These are phyloP conservation scores for Drosophila helvetica DNA, from an alignment of 2,888 invertebrate genomes.

Conservation along the genomic window DNA sequence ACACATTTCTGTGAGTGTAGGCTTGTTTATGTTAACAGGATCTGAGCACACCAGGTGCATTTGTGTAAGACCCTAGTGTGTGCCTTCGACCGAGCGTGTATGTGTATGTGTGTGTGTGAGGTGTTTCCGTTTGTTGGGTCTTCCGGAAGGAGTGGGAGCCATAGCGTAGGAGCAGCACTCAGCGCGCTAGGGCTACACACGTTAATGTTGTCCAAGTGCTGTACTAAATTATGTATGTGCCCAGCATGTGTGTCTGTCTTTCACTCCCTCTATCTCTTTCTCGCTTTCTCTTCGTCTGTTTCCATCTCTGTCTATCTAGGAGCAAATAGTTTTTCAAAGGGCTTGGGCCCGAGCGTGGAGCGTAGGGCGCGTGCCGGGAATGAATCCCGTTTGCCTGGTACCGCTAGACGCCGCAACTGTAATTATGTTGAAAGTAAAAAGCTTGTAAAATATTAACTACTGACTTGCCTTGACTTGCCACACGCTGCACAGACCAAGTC, in stretches of 20 bases:
- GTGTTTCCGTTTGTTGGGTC: slow-evolving; percentile 65
- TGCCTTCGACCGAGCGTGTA: slow-evolving; percentile 5
- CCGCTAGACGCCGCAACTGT: slow-evolving; percentile 65
- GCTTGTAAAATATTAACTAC: slow-evolving; percentile 75
- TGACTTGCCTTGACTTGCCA: slow-evolving; percentile 53
- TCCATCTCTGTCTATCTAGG: slow-evolving; percentile 42
- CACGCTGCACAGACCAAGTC: slow-evolving; percentile 47
- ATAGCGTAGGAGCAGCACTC: slow-evolving; percentile 63
- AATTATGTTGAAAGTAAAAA: slow-evolving; percentile 79
- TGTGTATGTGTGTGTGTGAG: slow-evolving; percentile 34
- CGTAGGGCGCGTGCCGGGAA: slow-evolving; percentile 43
- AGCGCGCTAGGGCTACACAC: slow-evolving; percentile 55
- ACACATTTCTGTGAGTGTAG: background rate
- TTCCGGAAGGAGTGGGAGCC: slow-evolving; percentile 17
- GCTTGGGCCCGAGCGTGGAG: slow-evolving; percentile 30
- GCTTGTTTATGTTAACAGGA: slow-evolving; percentile 18
- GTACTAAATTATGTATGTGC: slow-evolving; percentile 71
- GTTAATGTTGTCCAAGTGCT: slow-evolving; percentile 78
- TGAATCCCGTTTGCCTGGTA: slow-evolving; percentile 34
- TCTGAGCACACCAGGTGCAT: slow-evolving; percentile 48
- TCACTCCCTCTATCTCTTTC: background rate
- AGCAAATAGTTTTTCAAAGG: slow-evolving; percentile 76
- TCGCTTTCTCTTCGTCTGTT: background rate
- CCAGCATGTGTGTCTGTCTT: slow-evolving; percentile 38
- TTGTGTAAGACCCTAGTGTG: slow-evolving; percentile 7